phyloP scores from a whole-genome alignment of 2,797 vertebrate species.

The Chrosomus eos region DNA sequence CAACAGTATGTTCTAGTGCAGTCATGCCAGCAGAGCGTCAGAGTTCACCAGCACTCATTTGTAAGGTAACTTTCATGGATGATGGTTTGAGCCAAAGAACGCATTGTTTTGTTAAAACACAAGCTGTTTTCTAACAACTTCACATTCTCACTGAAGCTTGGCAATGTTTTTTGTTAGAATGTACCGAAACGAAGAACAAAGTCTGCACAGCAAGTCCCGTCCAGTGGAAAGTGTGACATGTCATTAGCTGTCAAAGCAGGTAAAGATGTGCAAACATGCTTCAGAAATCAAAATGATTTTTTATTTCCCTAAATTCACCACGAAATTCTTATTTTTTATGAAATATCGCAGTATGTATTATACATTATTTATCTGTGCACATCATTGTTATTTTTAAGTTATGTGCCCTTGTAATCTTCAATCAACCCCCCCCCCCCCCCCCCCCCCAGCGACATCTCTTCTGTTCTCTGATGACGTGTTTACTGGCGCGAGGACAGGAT shows the following conservation, averaged over 20 bases:
- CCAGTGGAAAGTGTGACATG: constrained; percentile 36
- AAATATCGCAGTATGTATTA: background rate
- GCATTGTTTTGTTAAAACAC: background rate
- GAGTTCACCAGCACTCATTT: constrained; percentile 29
- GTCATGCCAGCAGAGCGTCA: constrained; percentile 17
- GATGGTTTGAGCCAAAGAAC: background rate
- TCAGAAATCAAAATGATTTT: background rate
- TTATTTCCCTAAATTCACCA: background rate
- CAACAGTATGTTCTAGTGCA: constrained; percentile 65
- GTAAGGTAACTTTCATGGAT: constrained; percentile 38
- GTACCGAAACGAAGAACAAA: constrained; percentile 56
- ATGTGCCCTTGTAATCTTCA: background rate
- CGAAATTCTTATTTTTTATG: background rate
- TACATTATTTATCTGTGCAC: background rate
- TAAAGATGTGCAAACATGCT: constrained; percentile 43
- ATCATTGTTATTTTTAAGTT: background rate
- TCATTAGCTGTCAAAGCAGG: constrained; percentile 56
- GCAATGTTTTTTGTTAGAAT: constrained; percentile 12
- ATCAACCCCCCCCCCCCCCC: background rate
- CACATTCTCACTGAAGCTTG: background rate
- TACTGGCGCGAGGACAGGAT: too few relatives aligned
- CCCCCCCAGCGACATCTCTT: background rate
- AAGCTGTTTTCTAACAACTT: background rate
- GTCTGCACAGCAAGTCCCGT: constrained; percentile 12
- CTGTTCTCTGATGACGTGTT: background rate